Base-by-base conservation (phyloP, 2,797 vertebrate species). In the Luscinia luscinia region DNA sequence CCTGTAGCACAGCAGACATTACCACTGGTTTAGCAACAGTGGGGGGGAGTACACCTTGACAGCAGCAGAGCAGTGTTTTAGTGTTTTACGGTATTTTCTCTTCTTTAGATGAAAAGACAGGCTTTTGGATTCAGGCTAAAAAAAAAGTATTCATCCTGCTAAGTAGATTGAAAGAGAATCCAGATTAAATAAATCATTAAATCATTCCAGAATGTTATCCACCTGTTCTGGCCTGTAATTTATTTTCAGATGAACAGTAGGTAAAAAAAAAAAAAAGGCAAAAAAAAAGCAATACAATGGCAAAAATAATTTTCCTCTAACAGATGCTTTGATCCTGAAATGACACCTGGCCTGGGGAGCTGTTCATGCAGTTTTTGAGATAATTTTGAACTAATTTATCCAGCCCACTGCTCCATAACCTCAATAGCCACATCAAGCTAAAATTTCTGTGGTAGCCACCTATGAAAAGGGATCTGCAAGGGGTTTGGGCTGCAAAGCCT, bases 101-200 rank as follows among this genome's bases (percentile, higher is more conserved):
- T 72, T 77, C 49, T 58, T 93, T 57, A 76, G 67, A 63, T 94
- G 89, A 85, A 93, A 95, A 94, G 61, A 48, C 30, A 38, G 36
- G 87, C 63, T 95, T 96, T 95, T 92, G 87, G 67, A 95, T 96
- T 93, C 80, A 55, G 69, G 59, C 27, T 90, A 41, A 45, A 85
- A 93, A 86, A 85, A 89, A 66, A 68, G 19, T 78, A 70, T 80
- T 89, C 90, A 95, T 87, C 63, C 64, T 91, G 86, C 89, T 91
- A 95, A 97, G 86, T 93, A 96, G 95, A 97, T 94, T 97, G 90
- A 84, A 93, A 78, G 54, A 82, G 96, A 97, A 97, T 96, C 95
- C 96, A 96, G 96, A 96, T 96, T 94, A 97, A 97, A 93, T 83
- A 95, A 93, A 84, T 92, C 84, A 95, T 96, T 94, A 95, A 96